Evolutionary conservation across 2,797 vertebrate genomes (phyloP).

Genomic region (Argentina silus): DNA sequence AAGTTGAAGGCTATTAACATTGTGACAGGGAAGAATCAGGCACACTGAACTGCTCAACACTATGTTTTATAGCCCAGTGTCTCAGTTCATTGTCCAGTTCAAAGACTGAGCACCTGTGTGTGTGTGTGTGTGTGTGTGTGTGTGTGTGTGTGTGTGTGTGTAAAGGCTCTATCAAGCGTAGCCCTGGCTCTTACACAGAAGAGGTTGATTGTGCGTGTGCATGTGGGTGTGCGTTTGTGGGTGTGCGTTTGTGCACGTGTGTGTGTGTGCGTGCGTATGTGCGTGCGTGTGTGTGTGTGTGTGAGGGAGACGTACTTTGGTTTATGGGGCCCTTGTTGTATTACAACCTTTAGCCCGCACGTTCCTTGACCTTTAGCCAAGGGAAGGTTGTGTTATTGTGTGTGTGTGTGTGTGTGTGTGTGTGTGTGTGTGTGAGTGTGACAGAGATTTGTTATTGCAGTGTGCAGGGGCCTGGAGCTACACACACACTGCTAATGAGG

Average conservation of each 20-base stretch:
- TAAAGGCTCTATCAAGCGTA: conserved; percentile 30
- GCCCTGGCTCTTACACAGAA: conserved; percentile 13
- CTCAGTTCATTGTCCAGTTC: no score
- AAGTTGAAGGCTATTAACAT: no score
- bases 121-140: conserved; percentile 2
- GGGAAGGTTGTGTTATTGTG: conserved; percentile 23
- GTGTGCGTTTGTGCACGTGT: conserved; percentile 18
- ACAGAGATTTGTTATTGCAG: conserved; percentile 24
- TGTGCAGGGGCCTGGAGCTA: conserved; percentile 7
- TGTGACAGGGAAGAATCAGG: not conserved
- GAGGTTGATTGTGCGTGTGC: not conserved
- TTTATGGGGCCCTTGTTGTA: conserved; percentile 81
- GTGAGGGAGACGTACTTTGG: conserved; percentile 73
- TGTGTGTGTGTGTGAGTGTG: conserved; percentile 19
- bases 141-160: not conserved
- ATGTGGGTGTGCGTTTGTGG: conserved; percentile 8
- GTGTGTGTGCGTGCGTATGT: conserved; percentile 31
- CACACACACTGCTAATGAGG: conserved; percentile 24
- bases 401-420: conserved; percentile 17
- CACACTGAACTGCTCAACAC: no score
- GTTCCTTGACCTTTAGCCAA: conserved; percentile 59
- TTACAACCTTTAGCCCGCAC: conserved; percentile 74
- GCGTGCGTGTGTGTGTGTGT: conserved; percentile 1
- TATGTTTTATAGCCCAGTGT: no score
- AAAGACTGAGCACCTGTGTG: conserved; percentile 16